Percentiles rank a stretch among this genome's conserved stretches.
phyloP scores from a whole-genome alignment of 2,113 vertebrate species.

The Platysternon megacephalum region DNA sequence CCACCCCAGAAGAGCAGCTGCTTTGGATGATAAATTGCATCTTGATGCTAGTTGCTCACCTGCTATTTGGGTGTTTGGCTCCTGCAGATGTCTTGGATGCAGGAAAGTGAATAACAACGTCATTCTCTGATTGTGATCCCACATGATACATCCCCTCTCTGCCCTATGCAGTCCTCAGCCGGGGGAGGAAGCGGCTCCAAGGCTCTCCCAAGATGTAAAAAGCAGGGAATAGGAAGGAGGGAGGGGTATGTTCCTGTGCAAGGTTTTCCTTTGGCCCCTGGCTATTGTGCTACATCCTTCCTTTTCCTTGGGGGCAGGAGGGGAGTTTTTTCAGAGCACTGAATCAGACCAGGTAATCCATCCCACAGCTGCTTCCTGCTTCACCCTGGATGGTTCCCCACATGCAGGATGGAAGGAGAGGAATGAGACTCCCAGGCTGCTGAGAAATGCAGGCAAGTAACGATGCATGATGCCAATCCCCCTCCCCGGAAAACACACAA shows the following conservation, averaged over 20 bases:
- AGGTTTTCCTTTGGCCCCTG: neutral
- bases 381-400: fast-evolving
- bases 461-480: neutral
- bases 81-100: fast-evolving
- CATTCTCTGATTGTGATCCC: neutral
- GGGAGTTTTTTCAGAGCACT: neutral
- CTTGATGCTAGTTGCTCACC: neutral
- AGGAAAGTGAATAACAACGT: neutral
- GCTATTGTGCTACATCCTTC: slow-evolving; percentile 71
- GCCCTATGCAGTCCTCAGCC: fast-evolving
- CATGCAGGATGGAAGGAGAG: slow-evolving; percentile 11
- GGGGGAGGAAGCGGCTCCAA: neutral
- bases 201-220: neutral
- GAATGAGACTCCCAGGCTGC: neutral
- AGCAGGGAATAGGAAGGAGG: neutral
- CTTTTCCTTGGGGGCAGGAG: neutral
- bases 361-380: slow-evolving; percentile 69
- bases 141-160: fast-evolving
- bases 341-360: slow-evolving; percentile 44
- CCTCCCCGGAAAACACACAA: neutral
- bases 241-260: neutral
- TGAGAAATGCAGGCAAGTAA: neutral
- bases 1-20: neutral
- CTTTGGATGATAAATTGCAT: neutral
- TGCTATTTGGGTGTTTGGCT: fast-evolving